phyloP scores from a whole-genome alignment of 2,797 vertebrate genomes.

The Eulemur coronatus region DNA sequence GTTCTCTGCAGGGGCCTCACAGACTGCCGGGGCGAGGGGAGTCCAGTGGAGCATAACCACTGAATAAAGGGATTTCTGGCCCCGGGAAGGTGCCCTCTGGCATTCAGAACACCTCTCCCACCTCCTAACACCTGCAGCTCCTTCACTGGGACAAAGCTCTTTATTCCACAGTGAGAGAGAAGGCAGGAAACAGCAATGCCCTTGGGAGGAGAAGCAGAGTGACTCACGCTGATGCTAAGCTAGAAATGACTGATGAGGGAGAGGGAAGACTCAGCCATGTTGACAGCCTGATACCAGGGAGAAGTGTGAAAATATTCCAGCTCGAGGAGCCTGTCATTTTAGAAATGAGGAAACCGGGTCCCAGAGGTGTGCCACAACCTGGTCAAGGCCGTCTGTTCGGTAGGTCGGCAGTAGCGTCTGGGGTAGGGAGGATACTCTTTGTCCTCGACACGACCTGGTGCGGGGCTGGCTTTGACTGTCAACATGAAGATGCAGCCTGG shows the following conservation, averaged over 20 bases:
- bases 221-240: neutral
- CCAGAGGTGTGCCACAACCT: neutral
- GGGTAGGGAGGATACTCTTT: neutral
- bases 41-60: neutral
- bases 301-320: neutral
- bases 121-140: neutral
- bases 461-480: neutral
- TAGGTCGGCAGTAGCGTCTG: neutral
- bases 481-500: neutral
- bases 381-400: neutral
- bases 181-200: constrained; percentile 6
- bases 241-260: constrained; percentile 1
- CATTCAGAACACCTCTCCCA: neutral
- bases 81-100: neutral
- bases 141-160: neutral
- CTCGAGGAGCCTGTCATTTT: neutral
- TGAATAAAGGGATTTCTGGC: neutral
- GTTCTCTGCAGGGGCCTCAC: rapidly evolving
- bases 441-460: rapidly evolving
- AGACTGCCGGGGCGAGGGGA: too few species aligned
- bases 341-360: neutral
- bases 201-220: constrained; percentile 17
- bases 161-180: neutral
- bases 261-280: neutral
- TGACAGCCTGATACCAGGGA: neutral